A percentile compares a stretch with the other conserved stretches of the same genome.
phyloP scores from a whole-genome alignment of 2,797 vertebrate species.

The Tokudaia tokunoshimensis region DNA sequence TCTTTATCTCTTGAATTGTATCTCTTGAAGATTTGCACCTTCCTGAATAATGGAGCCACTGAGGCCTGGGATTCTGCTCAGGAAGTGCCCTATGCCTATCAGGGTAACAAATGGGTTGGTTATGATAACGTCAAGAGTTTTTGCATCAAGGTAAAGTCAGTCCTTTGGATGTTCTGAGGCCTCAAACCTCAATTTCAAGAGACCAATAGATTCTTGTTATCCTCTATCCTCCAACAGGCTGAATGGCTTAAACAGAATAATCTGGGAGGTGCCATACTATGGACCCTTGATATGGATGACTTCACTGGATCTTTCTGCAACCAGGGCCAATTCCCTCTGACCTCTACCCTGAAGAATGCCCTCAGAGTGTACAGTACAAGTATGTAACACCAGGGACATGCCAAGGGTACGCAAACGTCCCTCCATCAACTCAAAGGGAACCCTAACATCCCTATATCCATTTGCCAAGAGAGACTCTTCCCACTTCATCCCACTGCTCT shows the following conservation, averaged over 20 bases:
- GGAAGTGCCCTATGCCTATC: conserved; percentile 91
- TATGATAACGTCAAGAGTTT: conserved; percentile 92
- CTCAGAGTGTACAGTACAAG: conserved; percentile 52
- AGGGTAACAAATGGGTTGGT: conserved; percentile 92
- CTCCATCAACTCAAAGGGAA: neutral
- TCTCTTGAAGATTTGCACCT: conserved; percentile 88
- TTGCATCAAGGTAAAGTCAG: conserved; percentile 89
- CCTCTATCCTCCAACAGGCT: conserved; percentile 28
- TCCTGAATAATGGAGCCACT: conserved; percentile 88
- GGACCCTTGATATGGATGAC: conserved; percentile 77
- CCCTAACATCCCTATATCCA: neutral
- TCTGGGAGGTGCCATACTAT: conserved; percentile 75
- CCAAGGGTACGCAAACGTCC: neutral
- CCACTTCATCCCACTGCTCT: neutral
- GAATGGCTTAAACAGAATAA: conserved; percentile 70
- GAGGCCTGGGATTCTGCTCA: conserved; percentile 90
- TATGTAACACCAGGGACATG: conserved; percentile 51
- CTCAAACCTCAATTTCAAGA: neutral
- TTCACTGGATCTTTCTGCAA: conserved; percentile 73
- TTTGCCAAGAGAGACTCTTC: neutral
- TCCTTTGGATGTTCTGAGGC: neutral
- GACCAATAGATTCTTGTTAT: conserved; percentile 66
- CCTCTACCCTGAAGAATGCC: conserved; percentile 50
- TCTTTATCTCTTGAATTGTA: conserved; percentile 16
- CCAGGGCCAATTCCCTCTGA: conserved; percentile 68